A percentile compares a stretch with the other conserved stretches of the same genome.
phyloP scores from a whole-genome alignment of 2,888 invertebrate genomes.

The Chironomus riparius region DNA sequence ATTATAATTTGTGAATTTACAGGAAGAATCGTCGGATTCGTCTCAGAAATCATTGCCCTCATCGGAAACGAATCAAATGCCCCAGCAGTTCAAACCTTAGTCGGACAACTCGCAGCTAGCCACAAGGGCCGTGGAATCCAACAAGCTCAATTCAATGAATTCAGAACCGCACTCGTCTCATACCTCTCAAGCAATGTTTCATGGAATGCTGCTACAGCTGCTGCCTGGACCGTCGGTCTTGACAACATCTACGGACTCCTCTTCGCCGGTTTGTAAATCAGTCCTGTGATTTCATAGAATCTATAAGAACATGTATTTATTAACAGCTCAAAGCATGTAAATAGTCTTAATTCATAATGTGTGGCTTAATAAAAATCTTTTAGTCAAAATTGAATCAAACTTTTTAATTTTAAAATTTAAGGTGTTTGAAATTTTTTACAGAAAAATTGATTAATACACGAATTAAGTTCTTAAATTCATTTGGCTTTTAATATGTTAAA shows the following conservation, averaged over 20 bases:
- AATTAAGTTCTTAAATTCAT: too few species aligned
- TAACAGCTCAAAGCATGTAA: neutral
- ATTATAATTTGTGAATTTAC: too few species aligned
- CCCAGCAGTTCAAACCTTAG: neutral
- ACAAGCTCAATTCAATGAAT: neutral
- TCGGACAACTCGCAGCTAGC: neutral
- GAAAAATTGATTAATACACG: too few species aligned
- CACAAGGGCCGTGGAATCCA: neutral
- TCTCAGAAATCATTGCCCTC: neutral
- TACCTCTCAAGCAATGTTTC: neutral
- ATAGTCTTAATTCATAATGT: too few species aligned
- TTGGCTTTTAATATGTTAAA: too few species aligned
- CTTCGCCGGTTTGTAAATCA: neutral
- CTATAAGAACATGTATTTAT: too few species aligned
- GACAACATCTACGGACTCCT: neutral
- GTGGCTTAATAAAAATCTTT: neutral
- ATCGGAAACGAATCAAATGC: too few species aligned
- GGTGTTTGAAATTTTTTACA: too few species aligned
- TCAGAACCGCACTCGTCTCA: neutral
- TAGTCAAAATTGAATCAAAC: too few species aligned
- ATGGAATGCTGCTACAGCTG: neutral
- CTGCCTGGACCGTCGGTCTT: neutral
- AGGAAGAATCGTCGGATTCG: neutral
- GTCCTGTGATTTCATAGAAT: too few species aligned
- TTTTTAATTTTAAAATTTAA: too few species aligned